Evolutionary conservation across 2,797 vertebrate species (phyloP), one percentile per base, ranked within the genome.

Genomic region (Huso huso): DNA sequence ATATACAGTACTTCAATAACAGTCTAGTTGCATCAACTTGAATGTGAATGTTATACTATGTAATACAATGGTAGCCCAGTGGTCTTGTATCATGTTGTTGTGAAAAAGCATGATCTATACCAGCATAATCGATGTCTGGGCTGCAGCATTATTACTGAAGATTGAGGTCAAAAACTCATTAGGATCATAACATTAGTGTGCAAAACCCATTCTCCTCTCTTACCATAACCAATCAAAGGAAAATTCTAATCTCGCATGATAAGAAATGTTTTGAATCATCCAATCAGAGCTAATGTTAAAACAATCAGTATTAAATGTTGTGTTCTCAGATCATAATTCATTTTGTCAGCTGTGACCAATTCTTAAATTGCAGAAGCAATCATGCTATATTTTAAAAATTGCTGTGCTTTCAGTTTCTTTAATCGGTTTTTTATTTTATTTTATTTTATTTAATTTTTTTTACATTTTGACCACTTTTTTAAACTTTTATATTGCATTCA

Each of bases 161-260:
- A 90, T 90, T 90, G 76, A 85, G 88, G 88, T 90, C 87, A 89
- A 77, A 82, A 86, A 86, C 79, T 76, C 83, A 89, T 85, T 86
- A 80, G 69, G 83, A 82, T 84, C 84, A 81, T 79, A 79, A 79
- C 82, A 81, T 82, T 78, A 67, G 64, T 76, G 72, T 70, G 65
- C 65, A 72, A 66, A 66, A 70, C 71, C 61, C 71, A 76, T 75
- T 73, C 77, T 69, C 55, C 62, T 73, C 66, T 63, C 7, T 69
- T 65, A 52, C 67, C 71, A 37, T 37, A 65, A 70, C 74, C 79
- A 82, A 77, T 81, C 74, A 68, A 71, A 62, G 70, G 70, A 69
- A 70, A 23, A 1, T 65, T 51, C 59, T 69, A 67, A 64, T 68
- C 75, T 80, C 79, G 79, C 74, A 69, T 78, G 79, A 66, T 64